phyloP scores from a whole-genome alignment of 2,113 vertebrate species.

The Pterocles burchelli region DNA sequence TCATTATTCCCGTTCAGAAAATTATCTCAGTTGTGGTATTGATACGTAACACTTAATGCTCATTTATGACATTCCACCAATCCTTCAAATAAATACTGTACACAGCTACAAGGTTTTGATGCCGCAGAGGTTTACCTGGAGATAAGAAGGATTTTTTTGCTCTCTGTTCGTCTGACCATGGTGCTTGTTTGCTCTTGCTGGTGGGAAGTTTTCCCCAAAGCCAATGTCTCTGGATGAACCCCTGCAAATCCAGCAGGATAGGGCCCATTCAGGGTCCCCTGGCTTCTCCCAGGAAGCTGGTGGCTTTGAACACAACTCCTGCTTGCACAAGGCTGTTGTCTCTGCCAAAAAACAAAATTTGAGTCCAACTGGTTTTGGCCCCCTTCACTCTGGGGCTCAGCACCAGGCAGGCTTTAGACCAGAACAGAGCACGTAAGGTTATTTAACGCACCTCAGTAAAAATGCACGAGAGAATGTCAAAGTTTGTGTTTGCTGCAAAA shows the following conservation, averaged over 20 bases:
- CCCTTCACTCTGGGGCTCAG: neutral
- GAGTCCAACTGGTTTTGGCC: neutral
- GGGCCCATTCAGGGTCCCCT: accelerated
- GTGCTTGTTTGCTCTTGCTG: neutral
- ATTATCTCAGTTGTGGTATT: neutral
- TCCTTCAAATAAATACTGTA: neutral
- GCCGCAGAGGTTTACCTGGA: neutral
- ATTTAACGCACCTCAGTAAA: neutral
- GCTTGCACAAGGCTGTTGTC: neutral
- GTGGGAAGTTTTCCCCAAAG: neutral
- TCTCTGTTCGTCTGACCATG: neutral
- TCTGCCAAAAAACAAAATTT: neutral
- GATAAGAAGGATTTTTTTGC: neutral
- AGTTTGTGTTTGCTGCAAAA: accelerated
- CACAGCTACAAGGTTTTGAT: neutral
- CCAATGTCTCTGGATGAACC: neutral
- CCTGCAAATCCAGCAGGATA: neutral
- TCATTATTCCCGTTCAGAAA: neutral
- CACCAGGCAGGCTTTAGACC: neutral
- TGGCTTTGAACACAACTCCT: neutral
- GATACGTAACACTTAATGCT: neutral
- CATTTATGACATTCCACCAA: neutral
- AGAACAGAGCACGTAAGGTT: neutral
- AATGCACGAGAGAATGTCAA: neutral
- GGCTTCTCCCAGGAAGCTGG: neutral